Percentiles rank a stretch among this genome's conserved stretches.
Evolutionary conservation across 2,797 vertebrate species (phyloP).

Genomic region (Octomys mimax): DNA sequence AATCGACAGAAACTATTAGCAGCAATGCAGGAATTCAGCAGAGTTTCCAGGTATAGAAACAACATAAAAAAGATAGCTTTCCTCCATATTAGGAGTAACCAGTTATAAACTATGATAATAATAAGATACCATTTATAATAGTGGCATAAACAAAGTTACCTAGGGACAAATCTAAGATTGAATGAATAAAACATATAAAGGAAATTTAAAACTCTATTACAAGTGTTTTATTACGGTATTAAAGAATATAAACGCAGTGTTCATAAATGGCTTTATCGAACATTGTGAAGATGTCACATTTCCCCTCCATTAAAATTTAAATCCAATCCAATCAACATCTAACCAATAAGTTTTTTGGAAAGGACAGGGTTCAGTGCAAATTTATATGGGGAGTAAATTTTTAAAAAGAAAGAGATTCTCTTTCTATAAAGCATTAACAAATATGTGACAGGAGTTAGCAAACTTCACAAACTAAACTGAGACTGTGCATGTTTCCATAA

Average conservation of each 20-base stretch:
- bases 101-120: conserved; percentile 53
- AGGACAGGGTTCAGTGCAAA: not conserved
- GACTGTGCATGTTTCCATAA: not conserved
- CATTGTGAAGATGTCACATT: conserved; percentile 42
- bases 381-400: conserved; percentile 30
- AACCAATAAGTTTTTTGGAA: conserved; percentile 2
- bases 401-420: not conserved
- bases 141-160: conserved; percentile 46
- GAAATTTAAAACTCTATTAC: conserved; percentile 68
- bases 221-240: conserved; percentile 55
- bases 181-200: conserved; percentile 63
- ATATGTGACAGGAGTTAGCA: not conserved
- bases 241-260: conserved; percentile 6
- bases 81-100: conserved; percentile 9
- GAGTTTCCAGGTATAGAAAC: not conserved
- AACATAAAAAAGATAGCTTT: conserved; percentile 60
- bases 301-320: conserved; percentile 23
- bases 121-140: conserved; percentile 57
- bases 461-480: not conserved
- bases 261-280: conserved; percentile 53
- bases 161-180: conserved; percentile 52
- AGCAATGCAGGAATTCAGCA: not conserved
- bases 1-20: not conserved
- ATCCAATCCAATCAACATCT: not conserved
- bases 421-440: not conserved